Conservation (phyloP, 2,888 invertebrate genomes). For the Mermis nigrescens region DNA sequence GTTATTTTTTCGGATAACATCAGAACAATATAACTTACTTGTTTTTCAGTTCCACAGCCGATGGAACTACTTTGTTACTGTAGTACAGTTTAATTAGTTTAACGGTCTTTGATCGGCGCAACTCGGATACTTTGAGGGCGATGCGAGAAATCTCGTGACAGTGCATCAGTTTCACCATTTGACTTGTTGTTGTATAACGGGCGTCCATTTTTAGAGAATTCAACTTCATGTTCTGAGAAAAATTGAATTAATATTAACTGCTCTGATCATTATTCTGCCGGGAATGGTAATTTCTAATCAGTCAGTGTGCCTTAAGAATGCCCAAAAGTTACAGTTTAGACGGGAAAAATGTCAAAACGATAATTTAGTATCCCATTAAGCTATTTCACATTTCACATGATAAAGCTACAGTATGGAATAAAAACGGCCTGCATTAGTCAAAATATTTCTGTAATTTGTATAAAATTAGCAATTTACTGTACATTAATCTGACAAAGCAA, state of each 20-base stretch:
- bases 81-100: conserved; percentile 65
- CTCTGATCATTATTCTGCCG: no score
- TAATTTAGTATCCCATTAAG: no score
- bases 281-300: no score
- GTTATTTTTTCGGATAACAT: conserved; percentile 5
- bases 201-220: conserved; percentile 47
- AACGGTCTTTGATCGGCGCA: conserved; percentile 87
- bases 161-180: conserved; percentile 82
- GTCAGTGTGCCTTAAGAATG: no score
- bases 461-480: no score
- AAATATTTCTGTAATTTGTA: no score
- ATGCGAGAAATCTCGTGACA: conserved; percentile 88
- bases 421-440: no score
- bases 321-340: no score
- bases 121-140: conserved; percentile 71
- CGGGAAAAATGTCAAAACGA: no score
- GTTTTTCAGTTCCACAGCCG: conserved; percentile 89
- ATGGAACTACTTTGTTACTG: conserved; percentile 76
- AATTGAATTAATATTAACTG: neutral
- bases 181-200: conserved; percentile 89
- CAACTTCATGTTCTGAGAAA: conserved; percentile 17
- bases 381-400: no score
- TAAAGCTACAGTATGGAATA: no score
- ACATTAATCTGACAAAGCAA: no score
- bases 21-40: conserved; percentile 37